Conservation (phyloP, 2,888 invertebrate species). For the Stenoptilia bipunctidactyla region DNA sequence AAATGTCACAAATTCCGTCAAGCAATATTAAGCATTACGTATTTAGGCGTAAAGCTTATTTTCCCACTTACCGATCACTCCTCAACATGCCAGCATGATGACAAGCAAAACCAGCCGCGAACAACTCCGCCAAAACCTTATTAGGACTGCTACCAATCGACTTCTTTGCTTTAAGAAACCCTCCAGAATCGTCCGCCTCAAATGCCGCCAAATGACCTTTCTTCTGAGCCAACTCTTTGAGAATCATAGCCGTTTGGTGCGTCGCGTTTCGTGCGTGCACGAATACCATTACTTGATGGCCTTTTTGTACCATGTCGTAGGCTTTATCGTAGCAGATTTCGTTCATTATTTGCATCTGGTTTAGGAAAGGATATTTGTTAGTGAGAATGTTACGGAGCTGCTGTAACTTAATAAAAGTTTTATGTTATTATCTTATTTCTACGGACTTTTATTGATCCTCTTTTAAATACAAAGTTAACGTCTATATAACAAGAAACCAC, state of each 20-base stretch:
- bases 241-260: slow-evolving; percentile 84
- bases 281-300: slow-evolving; percentile 98
- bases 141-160: slow-evolving; percentile 81
- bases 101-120: slow-evolving; percentile 89
- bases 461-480: no score
- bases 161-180: slow-evolving; percentile 78
- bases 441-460: no score
- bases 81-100: slow-evolving; percentile 98
- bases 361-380: slow-evolving; percentile 1
- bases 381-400: no score
- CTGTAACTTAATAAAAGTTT: no score
- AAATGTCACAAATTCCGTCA: no score
- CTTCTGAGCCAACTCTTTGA: slow-evolving; percentile 86
- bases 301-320: slow-evolving; percentile 84
- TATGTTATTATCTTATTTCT: no score
- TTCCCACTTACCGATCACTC: slow-evolving; percentile 87
- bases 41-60: no score
- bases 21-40: no score
- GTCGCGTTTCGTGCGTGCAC: slow-evolving; percentile 98
- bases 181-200: slow-evolving; percentile 73
- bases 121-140: slow-evolving; percentile 85
- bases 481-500: no score
- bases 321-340: slow-evolving; percentile 94
- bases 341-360: slow-evolving; percentile 85
- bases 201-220: slow-evolving; percentile 80